Base-by-base conservation (phyloP, 2,797 vertebrate genomes). In the Ataeniobius toweri region DNA sequence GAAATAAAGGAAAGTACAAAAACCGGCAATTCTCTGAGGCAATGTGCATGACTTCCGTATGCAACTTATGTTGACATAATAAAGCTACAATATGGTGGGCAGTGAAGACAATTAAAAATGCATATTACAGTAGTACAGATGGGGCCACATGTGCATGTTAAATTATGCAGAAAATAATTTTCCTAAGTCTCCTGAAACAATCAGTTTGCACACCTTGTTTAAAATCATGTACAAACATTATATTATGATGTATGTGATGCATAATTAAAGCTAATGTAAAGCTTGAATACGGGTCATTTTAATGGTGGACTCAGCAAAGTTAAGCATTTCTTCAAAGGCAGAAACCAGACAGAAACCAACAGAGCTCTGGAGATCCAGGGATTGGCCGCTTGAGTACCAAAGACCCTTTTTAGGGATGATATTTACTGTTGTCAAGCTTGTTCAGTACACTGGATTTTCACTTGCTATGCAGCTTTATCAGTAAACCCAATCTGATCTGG, bases 111-210 rank as follows among this genome's bases (percentile, higher is more conserved):
- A 63, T 41, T 51, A 72, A 46, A 67, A 73, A 83, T 74, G 39
- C 39, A 31, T 7, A 53, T 28, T 46, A 78, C 18, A 67, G 9
- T 44, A 70, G 70, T 58, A 70, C 55, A 77, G 50, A 78, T 69
- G 61, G 58, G 55, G 12, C 41, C 31, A 1, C 48, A 76, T 83
- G 74, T 79, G 36, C 55, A 75, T 78, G 70, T 55, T 70, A 73
- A 83, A 68, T 79, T 79, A 74, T 79, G 78, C 78, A 74, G 55
- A 75, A 76, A 70, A 77, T 65, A 22, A 74, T 76, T 65, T 76
- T 58, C 36, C 56, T 16, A 73, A 63, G 20, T 71, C 44, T 56
- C 51, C 46, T 67, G 28, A 73, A 75, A 63, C 73, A 78, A 73
- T 76, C 13, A 68, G 61, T 79, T 79, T 74, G 55, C 53, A 79